Conservation (phyloP, 1,140 invertebrate genomes). For the Caenorhabditis remanei region DNA sequence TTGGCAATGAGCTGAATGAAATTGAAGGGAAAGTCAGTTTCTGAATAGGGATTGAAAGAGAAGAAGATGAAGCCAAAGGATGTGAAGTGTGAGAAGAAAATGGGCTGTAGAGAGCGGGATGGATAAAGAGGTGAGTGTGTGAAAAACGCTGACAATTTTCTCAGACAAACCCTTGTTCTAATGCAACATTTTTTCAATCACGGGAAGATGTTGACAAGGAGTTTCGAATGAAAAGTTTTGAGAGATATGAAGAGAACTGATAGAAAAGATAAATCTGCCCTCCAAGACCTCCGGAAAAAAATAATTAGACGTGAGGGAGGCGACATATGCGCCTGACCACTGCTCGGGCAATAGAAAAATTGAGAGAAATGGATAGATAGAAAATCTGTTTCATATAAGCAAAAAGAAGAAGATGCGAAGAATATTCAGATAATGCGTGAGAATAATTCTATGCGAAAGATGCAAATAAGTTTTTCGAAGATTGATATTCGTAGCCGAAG, state of each 20-base stretch:
- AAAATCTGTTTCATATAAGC: no score
- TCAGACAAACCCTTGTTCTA: neutral
- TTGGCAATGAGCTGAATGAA: neutral
- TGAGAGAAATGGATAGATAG: no score
- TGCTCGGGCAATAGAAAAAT: no score
- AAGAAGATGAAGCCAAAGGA: neutral
- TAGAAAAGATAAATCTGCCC: neutral
- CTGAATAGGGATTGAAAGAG: neutral
- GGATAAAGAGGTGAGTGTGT: neutral
- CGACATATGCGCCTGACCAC: no score
- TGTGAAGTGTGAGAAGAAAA: neutral
- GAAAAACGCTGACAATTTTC: neutral
- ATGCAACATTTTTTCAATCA: slow-evolving; percentile 2
- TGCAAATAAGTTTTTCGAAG: no score
- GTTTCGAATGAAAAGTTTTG: neutral
- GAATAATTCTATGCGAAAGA: no score
- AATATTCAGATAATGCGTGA: no score
- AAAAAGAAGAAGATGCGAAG: no score
- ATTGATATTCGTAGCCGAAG: no score
- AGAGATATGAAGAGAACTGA: neutral
- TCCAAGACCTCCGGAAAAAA: neutral
- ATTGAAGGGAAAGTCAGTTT: neutral
- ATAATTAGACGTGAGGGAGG: neutral
- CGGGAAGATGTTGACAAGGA: neutral
- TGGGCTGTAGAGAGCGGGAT: no score